phyloP scores from a whole-genome alignment of 2,113 vertebrate species.

The Epinephelus lanceolatus region DNA sequence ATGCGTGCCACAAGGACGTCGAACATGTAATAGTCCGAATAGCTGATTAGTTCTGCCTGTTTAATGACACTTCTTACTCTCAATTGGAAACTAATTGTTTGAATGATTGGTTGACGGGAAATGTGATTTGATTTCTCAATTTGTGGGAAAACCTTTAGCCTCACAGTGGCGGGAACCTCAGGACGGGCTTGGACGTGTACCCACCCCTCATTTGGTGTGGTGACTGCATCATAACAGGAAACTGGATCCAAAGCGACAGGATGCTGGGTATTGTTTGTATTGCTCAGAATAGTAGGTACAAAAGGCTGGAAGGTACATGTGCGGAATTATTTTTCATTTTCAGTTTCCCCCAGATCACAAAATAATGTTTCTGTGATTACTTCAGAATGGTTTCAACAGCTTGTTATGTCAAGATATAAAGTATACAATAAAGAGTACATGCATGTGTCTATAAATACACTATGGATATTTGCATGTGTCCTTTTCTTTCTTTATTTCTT shows the following conservation, averaged over 20 bases:
- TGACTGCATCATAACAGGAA: slow-evolving; percentile 66
- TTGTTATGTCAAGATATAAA: slow-evolving; percentile 7
- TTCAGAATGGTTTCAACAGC: neutral
- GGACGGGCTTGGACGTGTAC: neutral
- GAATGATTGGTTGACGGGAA: neutral
- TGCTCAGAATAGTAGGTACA: slow-evolving; percentile 10
- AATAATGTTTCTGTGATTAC: neutral
- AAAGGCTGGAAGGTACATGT: slow-evolving; percentile 4
- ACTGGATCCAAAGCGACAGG: slow-evolving; percentile 47
- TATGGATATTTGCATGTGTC: neutral
- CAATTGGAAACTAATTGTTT: neutral
- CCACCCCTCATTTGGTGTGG: slow-evolving; percentile 9
- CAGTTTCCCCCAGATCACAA: neutral
- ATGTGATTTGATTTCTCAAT: slow-evolving; percentile 15
- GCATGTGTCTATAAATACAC: neutral
- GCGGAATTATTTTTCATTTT: slow-evolving; percentile 16
- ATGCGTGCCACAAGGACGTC: neutral
- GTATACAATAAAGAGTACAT: neutral
- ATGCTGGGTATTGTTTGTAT: slow-evolving; percentile 63
- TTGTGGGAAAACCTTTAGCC: slow-evolving; percentile 8
- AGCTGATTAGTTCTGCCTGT: neutral
- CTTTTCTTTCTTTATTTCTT: neutral
- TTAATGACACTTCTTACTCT: neutral
- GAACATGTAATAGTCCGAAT: slow-evolving; percentile 7
- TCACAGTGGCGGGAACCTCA: neutral